Base-by-base conservation (phyloP, 2,113 vertebrate genomes). In the Clarias magur region DNA sequence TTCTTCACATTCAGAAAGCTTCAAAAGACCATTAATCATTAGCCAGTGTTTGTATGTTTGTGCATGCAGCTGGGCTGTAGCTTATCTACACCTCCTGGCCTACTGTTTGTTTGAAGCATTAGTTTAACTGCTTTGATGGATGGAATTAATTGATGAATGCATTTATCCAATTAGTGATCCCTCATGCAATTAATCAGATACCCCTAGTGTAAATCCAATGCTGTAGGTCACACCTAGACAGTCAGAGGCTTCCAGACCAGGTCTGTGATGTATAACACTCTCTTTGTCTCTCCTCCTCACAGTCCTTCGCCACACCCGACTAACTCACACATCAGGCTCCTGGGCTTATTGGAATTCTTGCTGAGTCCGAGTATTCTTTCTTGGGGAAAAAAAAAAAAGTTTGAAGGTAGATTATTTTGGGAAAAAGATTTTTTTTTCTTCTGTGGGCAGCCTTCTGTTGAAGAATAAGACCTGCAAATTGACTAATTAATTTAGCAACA, bases 131-230 rank as follows among this genome's bases (percentile, higher is more conserved):
- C 92, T 90, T 93, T 93, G 91, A 94, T 93, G 93, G 93, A 92
- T 93, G 85, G 91, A 94, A 94, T 94, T 94, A 94, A 94, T 95
- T 95, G 92, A 95, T 94, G 92, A 93, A 94, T 94, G 93, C 93
- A 93, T 94, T 94, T 92, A 94, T 95, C 93, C 93, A 95, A 95
- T 96, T 95, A 95, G 92, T 94, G 93, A 90, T 93, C 92, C 92
- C 93, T 95, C 93, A 94, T 94, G 93, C 94, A 95, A 93, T 94
- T 95, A 95, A 95, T 95, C 94, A 94, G 92, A 92, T 92, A 90
- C 88, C 91, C 81, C 83, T 30, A 56, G 90, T 90, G 92, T 92
- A 90, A 85, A 89, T 88, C 86, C 88, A 68, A 87, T 88, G 93
- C 91, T 82, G 87, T 92, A 91, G 92, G 91, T 88, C 85, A 85